A percentile compares a stretch with the other conserved stretches of the same genome.
Evolutionary conservation across 2,888 invertebrate species (phyloP).

Genomic region (Odontocolon sp.): DNA sequence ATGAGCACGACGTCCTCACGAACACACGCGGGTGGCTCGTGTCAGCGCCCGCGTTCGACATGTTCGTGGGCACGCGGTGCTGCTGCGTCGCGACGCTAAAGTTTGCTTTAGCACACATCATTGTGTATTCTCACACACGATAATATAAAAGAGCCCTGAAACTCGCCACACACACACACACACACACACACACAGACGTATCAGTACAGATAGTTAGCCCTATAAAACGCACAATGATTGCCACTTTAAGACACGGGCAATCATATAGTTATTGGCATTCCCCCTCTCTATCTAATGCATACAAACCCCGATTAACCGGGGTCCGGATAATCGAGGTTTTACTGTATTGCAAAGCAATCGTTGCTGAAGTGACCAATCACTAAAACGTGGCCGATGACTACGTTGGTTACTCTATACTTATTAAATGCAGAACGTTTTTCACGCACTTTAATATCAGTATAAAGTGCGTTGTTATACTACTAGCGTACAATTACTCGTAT

Average conservation of each 20-base stretch:
- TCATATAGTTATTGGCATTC: not conserved
- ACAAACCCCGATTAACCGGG: too few relatives aligned
- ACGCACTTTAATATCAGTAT: conserved; percentile 22
- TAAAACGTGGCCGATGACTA: not conserved
- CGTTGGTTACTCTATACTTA: not conserved
- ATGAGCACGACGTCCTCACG: conserved; percentile 62
- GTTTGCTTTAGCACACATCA: conserved; percentile 38
- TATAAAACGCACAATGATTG: not conserved
- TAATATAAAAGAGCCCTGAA: too few relatives aligned
- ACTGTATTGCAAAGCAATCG: too few relatives aligned
- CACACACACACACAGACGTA: not conserved
- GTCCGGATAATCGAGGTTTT: too few relatives aligned
- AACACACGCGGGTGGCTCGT: conserved; percentile 58
- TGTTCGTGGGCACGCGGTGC: conserved; percentile 55
- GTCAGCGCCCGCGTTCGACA: conserved; percentile 57
- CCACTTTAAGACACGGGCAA: not conserved
- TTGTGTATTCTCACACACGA: not conserved
- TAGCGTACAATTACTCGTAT: not conserved
- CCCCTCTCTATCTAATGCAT: not conserved
- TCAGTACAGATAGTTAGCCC: not conserved
- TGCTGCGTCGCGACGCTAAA: conserved; percentile 42
- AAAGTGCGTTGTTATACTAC: conserved; percentile 15
- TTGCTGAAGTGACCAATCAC: not conserved
- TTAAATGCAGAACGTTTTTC: conserved; percentile 17
- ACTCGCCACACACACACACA: not conserved